Evolutionary conservation across 2,113 vertebrate species (phyloP), one percentile per base, ranked within the genome.

Genomic region (Noctilio leporinus): DNA sequence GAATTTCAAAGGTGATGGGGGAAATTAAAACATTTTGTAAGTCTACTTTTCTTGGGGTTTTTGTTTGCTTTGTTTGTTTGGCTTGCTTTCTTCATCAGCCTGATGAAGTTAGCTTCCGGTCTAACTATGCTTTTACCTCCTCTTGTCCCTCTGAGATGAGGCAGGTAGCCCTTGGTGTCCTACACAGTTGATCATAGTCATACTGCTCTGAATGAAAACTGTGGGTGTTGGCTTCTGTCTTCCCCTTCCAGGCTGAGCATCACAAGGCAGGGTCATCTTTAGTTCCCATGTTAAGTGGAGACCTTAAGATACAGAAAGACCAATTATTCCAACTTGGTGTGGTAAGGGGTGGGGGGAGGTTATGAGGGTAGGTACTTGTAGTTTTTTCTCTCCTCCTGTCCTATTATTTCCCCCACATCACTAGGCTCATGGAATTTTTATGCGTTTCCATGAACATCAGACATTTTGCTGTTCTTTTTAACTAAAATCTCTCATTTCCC

Each of bases 341-440:
- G 19, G 65, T 93, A 57, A 84, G 15, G 20, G 5, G 14, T 12
- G 2, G n/a, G n/a, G n/a, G n/a, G n/a, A n/a, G n/a, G n/a, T n/a
- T 35, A 16, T 0, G 19, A 43, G 4, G 49, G 2, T n/a, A 2
- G 5, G 7, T 16, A 10, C n/a, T 24, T 49, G 0, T 1, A 59
- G 15, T 26, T 51, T 85, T 67, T 19, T 49, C 43, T 80, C 19
- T 73, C 17, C 49, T 83, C 4, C 24, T 57, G 7, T 59, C 35
- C 35, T 9, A 62, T 24, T 80, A 43, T 33, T 43, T 43, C 67
- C 28, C 55, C 35, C 64, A 33, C 6, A 38, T 84, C 35, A 24
- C 45, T 2, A 35, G 26, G 4, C 45, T 45, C 17, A 22, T 19
- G 38, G n/a, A 80, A 35, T 35, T 59, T 67, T 86, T 28, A 16